phyloP scores from a whole-genome alignment of 2,888 invertebrate genomes.

The Aethes cnicana region DNA sequence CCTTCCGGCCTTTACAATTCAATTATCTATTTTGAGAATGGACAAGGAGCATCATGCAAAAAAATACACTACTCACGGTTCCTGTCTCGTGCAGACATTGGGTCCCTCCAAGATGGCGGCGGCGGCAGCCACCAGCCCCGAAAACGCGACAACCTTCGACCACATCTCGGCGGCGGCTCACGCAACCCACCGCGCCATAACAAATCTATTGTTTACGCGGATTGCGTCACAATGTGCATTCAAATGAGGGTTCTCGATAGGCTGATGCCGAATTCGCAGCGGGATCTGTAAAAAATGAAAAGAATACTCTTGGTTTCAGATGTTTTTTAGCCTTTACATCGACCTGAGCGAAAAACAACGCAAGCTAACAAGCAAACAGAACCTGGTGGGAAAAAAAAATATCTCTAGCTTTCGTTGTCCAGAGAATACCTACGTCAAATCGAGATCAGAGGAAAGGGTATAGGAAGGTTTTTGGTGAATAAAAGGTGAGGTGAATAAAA shows the following conservation, averaged over 20 bases:
- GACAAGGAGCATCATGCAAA: too few relatives aligned
- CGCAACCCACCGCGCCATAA: slow-evolving; percentile 56
- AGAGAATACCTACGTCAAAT: too few relatives aligned
- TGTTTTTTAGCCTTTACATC: too few relatives aligned
- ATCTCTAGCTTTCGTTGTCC: too few relatives aligned
- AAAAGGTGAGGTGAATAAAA: too few relatives aligned
- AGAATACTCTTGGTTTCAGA: background rate
- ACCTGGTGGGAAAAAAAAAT: too few relatives aligned
- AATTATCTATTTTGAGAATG: too few relatives aligned
- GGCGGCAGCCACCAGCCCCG: slow-evolving; percentile 50
- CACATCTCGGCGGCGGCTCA: slow-evolving; percentile 59
- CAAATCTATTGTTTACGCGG: slow-evolving; percentile 60
- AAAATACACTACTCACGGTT: slow-evolving; percentile 83
- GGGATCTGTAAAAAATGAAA: slow-evolving; percentile 25
- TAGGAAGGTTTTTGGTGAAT: too few relatives aligned
- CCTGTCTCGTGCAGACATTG: slow-evolving; percentile 90
- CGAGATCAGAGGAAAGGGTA: too few relatives aligned
- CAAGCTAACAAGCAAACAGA: too few relatives aligned
- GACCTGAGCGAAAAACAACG: too few relatives aligned
- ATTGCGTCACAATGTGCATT: slow-evolving; percentile 56
- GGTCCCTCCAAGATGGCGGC: slow-evolving; percentile 84
- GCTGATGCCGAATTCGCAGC: slow-evolving; percentile 31
- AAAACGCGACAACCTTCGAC: slow-evolving; percentile 50
- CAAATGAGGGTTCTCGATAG: slow-evolving; percentile 41
- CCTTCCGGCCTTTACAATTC: too few relatives aligned